Evolutionary conservation across 2,888 invertebrate genomes (phyloP), one percentile per base, ranked within the genome.

Genomic region (Chrysolina haemoptera): DNA sequence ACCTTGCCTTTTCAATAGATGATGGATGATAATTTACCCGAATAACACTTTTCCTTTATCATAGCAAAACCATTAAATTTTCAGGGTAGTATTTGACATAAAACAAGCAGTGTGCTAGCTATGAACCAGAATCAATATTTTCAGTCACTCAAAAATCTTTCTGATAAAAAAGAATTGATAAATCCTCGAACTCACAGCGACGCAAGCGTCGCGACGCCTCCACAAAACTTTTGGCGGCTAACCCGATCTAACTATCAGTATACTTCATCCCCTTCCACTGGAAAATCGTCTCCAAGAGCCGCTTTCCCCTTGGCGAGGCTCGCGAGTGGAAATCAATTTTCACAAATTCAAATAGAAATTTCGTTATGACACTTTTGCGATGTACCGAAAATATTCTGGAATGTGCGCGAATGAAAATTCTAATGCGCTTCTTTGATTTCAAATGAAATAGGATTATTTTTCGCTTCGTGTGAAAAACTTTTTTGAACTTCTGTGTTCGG

Each of bases 201-300:
- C 78, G 78, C 78, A 64, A 67, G 78, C 78, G 78, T 74, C 67
- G 50, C 68, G 43, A 35, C 74, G 70, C 68, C 72, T 50, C 64
- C 74, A 59, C 70, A 74, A 74, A 76, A 77, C 67, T 77, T 77
- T 77, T 73, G 75, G 75, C 77, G 77, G 73, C 73, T 74, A 76
- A 76, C 67, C 66, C 68, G 62, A 71, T 72, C 68, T 48, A 43
- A 59, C 71, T 71, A 67, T 73, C 76, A 76, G 76, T 76, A 68
- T 63, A 71, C 71, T 69, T 50, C 76, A 73, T 68, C 73, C 73
- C 71, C 65, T 55, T 75, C 53, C 64, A 59, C 73, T 75, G 72
- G 70, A 68, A 72, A 72, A 72, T 59, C 59, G 59, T 35, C 59
- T 59, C 35, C 59, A 59, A 35, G 27, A 59, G 59, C 53, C 55